These are phyloP conservation scores for Dexiosoma caninum DNA, from an alignment of 2,888 invertebrate species.

Conservation along the genomic window DNA sequence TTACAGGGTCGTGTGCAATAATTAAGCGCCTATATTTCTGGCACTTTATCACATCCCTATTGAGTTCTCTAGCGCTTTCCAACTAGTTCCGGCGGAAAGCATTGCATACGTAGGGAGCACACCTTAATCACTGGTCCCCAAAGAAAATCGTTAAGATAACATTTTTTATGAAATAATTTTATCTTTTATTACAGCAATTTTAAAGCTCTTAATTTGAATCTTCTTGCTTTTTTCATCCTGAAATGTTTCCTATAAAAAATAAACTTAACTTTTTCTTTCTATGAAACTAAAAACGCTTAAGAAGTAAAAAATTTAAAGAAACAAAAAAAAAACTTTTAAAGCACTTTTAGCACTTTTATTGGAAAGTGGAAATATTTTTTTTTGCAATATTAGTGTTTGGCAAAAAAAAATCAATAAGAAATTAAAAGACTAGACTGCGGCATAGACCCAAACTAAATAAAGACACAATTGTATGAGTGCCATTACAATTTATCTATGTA, in stretches of 20 bases:
- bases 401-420: conserved; percentile 3
- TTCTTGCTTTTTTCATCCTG: not conserved
- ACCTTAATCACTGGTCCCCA: too few species aligned
- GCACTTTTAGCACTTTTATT: conserved; percentile 52
- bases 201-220: not conserved
- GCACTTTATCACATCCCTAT: too few species aligned
- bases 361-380: conserved; percentile 64
- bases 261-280: conserved; percentile 61
- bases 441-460: conserved; percentile 36
- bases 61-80: too few species aligned
- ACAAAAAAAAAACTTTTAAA: conserved; percentile 22
- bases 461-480: conserved; percentile 14
- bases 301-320: not conserved
- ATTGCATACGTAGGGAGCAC: too few species aligned
- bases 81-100: too few species aligned
- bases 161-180: conserved; percentile 6
- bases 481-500: conserved; percentile 24
- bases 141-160: too few species aligned
- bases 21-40: too few species aligned
- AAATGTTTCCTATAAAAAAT: conserved; percentile 47
- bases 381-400: conserved; percentile 22
- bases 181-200: conserved; percentile 9
- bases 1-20: too few species aligned
- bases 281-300: conserved; percentile 49
- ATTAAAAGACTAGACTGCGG: conserved; percentile 39